phyloP scores from a whole-genome alignment of 2,113 vertebrate genomes.

The Zootoca vivipara region DNA sequence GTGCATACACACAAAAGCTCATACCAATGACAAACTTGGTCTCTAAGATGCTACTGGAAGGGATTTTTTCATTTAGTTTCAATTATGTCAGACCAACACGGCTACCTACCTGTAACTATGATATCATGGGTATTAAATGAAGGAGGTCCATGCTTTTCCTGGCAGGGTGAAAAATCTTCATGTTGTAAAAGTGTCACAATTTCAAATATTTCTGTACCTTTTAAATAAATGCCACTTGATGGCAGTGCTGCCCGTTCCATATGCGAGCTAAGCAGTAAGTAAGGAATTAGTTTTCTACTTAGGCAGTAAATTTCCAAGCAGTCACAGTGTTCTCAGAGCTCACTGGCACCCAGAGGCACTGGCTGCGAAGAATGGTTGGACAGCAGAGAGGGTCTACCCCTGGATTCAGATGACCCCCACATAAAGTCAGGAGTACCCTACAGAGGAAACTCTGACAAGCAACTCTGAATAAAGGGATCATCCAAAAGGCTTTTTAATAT shows the following conservation, averaged over 20 bases:
- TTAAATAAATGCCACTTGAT: constrained; percentile 21
- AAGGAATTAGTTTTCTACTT: neutral
- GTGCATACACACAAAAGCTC: no score
- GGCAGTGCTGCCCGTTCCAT: constrained; percentile 5
- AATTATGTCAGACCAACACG: no score
- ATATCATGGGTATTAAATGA: neutral
- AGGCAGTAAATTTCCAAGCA: neutral
- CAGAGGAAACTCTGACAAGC: no score
- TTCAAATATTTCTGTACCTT: rapidly evolving
- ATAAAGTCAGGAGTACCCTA: no score
- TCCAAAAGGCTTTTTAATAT: no score
- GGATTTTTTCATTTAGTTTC: no score
- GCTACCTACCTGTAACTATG: no score
- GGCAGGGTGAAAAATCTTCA: neutral
- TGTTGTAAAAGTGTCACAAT: neutral
- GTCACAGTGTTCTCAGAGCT: neutral
- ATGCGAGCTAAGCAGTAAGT: rapidly evolving
- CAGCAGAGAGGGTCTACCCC: neutral
- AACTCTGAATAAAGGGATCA: no score
- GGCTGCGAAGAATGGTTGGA: no score
- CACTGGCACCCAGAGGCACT: neutral
- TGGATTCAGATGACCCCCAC: neutral
- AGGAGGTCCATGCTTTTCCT: neutral
- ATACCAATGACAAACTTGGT: no score
- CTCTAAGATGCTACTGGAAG: no score